These are phyloP conservation scores for Pterophyllum scalare DNA, from an alignment of 2,113 vertebrate genomes.

Conservation along the genomic window DNA sequence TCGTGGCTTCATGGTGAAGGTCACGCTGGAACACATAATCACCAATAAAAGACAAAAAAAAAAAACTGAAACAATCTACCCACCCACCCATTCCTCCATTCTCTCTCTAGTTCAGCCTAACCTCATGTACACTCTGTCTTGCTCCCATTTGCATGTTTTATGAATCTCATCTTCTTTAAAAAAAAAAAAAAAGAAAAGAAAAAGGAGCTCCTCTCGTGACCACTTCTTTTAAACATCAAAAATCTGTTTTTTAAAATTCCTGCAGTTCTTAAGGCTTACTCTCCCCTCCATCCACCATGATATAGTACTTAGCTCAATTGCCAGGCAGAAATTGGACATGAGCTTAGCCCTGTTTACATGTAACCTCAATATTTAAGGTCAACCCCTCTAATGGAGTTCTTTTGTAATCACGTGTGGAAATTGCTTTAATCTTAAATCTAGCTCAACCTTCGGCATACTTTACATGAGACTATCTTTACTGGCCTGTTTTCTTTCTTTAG, in stretches of 20 bases:
- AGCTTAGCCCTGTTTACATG: conserved; percentile 42
- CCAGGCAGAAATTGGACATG: conserved; percentile 25
- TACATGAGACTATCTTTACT: neutral
- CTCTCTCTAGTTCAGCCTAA: neutral
- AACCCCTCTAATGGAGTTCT: neutral
- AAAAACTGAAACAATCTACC: conserved; percentile 39
- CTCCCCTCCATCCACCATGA: conserved; percentile 11
- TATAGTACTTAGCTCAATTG: conserved; percentile 28
- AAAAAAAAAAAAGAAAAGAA: conserved; percentile 42
- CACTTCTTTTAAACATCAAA: neutral
- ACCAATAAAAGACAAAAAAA: conserved; percentile 33
- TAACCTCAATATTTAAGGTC: conserved; percentile 16
- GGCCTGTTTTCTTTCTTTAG: neutral
- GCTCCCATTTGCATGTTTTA: conserved; percentile 30
- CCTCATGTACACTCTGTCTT: neutral
- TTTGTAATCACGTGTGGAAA: neutral
- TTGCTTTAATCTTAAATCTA: conserved; percentile 13
- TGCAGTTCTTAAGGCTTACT: conserved; percentile 25
- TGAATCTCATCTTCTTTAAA: conserved; percentile 35
- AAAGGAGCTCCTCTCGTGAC: neutral
- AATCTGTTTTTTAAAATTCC: conserved; percentile 32
- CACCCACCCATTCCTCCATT: conserved; percentile 8
- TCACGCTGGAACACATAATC: conserved; percentile 49
- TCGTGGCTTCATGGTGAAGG: conserved; percentile 46
- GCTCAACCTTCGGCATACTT: neutral